These are phyloP conservation scores for Pantherophis guttatus DNA, from an alignment of 2,113 vertebrate species.

Conservation along the genomic window DNA sequence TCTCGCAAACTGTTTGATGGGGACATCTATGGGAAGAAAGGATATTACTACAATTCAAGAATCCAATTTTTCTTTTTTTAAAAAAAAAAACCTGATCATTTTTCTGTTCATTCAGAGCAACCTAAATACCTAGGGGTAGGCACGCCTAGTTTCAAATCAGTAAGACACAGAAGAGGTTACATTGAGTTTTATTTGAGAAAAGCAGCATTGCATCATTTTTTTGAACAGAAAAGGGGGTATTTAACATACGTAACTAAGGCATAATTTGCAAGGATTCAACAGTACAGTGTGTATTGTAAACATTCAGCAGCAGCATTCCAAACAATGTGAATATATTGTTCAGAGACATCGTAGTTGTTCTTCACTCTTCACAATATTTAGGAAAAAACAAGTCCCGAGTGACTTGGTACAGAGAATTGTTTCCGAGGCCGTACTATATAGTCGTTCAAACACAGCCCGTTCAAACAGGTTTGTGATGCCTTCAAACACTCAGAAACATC, in stretches of 20 bases:
- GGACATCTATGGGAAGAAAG: too few species aligned
- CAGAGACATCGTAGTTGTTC: background rate
- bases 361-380: background rate
- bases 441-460: background rate
- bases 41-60: too few species aligned
- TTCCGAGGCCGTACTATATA: background rate
- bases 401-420: background rate
- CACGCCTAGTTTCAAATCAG: background rate
- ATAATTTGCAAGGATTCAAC: background rate
- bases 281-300: background rate
- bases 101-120: background rate
- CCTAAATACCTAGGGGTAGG: background rate
- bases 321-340: background rate
- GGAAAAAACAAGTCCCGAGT: background rate
- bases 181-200: conserved; percentile 54
- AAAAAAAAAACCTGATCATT: background rate
- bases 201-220: conserved; percentile 34
- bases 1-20: too few species aligned
- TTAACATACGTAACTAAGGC: background rate
- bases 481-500: background rate
- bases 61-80: too few species aligned
- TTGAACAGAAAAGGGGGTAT: conserved; percentile 21
- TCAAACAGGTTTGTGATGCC: background rate
- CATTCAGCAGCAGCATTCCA: background rate
- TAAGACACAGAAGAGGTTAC: conserved; percentile 5